Base-by-base conservation (phyloP, 2,888 invertebrate genomes). In the Nephrotoma appendiculata region DNA sequence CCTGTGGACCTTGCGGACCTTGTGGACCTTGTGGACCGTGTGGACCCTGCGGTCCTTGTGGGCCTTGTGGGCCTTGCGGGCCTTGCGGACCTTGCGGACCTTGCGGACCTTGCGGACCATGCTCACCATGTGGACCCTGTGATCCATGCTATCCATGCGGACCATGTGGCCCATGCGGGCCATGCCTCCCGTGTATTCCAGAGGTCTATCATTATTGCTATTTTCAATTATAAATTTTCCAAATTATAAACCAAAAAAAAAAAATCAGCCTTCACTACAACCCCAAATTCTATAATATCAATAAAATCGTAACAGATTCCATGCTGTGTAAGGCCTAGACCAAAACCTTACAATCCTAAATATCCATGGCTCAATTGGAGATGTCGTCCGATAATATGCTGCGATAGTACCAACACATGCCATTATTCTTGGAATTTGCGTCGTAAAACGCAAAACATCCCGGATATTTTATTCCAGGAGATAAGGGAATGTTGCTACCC, bases 1-100 rank as follows among this genome's bases (percentile, higher is more conserved):
- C 89, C 9, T n/a, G n/a, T n/a, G n/a, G 71, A 0, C 89, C 89
- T 1, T 89, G 89, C 86, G 89, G 88, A 6, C 89, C 90, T 52
- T 89, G 88, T 41, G 86, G 41, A 3, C 87, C 87, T 45, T 87
- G 89, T 87, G 88, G 88, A 45, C 89, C 87, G 3, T 71, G 45
- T 84, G 84, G 31, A 5, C 84, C 84, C 31, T 84, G 41, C 3
- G 84, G 42, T 1, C 88, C 88, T 44, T 89, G 88, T 86, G 88
- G 88, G 0, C 88, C 89, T 0, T 85, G 85, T 4, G 85, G 85
- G 0, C 85, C 85, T 7, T 85, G 85, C 6, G 85, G 85, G 0
- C 85, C 85, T 1, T 85, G 83, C 42, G 88, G 89, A 45, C 83
- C 86, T 44, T 87, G 87, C 44, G 87, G 85, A 6, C 85, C 87